Base-by-base conservation (phyloP, 2,113 vertebrate species). In the Leptobrachium leishanense region DNA sequence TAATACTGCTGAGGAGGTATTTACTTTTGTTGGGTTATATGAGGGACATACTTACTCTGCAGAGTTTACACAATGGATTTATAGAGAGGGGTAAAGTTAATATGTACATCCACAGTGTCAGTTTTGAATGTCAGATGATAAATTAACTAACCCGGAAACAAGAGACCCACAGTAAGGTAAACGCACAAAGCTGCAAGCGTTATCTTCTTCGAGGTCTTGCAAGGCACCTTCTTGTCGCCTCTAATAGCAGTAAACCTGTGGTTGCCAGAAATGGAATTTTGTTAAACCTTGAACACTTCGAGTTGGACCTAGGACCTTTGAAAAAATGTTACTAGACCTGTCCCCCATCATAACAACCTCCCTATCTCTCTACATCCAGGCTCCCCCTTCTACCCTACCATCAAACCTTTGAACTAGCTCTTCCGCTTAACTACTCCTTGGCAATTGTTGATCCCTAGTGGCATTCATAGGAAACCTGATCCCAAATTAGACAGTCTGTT, bases 401-500 rank as follows among this genome's bases (percentile, higher is more conserved):
- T 73, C 77, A 73, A 73, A 41, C n/a, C 43, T 54, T 65, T 73
- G 70, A 79, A 67, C 62, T 40, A 43, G n/a, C 31, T 11, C 40
- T 67, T 44, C 42, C n/a, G n/a, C 6, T 31, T 62, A 59, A 53
- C 43, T 70, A 46, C 31, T 39, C 20, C 44, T 40, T 46, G 8
- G n/a, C 64, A 50, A 46, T 81, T 80, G 72, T 57, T 31, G n/a
- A 68, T 73, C 63, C 72, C 63, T 43, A 62, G 72, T 68, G 71
- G n/a, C 65, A 54, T 62, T 68, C 13, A 8, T 74, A 68, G 71
- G 71, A 81, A 74, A 74, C 43, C 68, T 50, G 7, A 81, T 74
- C 64, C 65, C 53, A 79, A 31, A 57, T 73, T 63, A 43, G 70
- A 66, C 69, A 79, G 53, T 62, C 50, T 80, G 72, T 20, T 81